Evolutionary conservation across 2,888 invertebrate genomes (phyloP), one percentile per base, ranked within the genome.

Genomic region (Escarpia spicata): DNA sequence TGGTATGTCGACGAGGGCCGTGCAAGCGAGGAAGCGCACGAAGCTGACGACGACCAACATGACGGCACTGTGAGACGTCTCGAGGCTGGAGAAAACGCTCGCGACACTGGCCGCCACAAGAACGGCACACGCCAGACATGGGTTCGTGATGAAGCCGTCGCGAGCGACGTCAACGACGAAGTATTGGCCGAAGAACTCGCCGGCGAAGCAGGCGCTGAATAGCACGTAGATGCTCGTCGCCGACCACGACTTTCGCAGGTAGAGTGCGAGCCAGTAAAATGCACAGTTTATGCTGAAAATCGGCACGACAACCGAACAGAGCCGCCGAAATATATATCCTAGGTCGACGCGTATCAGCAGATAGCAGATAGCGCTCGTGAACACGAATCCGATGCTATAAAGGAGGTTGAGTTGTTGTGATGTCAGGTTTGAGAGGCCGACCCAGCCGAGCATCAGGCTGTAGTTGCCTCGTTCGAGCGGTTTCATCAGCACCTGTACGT

Each of bases 401-500:
- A 95, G 93, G 92, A 95, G 92, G 75, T 94, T 95, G 91, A 95
- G 94, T 94, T 95, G 95, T 93, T 96, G 95, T 91, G 92, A 89
- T 45, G 91, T 91, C 43, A 95, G 93, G 93, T 95, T 95, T 43
- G 94, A 94, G 26, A 95, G 92, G 19, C 96, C 95, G n/a, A 96
- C 92, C 95, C 95, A 96, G 93, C 95, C 95, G 43, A 95, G 93
- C 89, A 96, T 90, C 91, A 95, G 94, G 93, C 94, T 95, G 92
- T 95, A 95, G 93, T 95, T 95, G 92, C 95, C 95, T 93, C 95
- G 95, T 90, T 96, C 96, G 92, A 96, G 93, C 12, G 96, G 96
- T 94, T 95, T 96, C 92, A 96, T 95, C 90, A 96, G 94, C 92
- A 96, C 95, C 94, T 96, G 95, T 3, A 98, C 98, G 95, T 98